phyloP scores from a whole-genome alignment of 1,140 invertebrate species.

The Thaumatotibia leucotreta region DNA sequence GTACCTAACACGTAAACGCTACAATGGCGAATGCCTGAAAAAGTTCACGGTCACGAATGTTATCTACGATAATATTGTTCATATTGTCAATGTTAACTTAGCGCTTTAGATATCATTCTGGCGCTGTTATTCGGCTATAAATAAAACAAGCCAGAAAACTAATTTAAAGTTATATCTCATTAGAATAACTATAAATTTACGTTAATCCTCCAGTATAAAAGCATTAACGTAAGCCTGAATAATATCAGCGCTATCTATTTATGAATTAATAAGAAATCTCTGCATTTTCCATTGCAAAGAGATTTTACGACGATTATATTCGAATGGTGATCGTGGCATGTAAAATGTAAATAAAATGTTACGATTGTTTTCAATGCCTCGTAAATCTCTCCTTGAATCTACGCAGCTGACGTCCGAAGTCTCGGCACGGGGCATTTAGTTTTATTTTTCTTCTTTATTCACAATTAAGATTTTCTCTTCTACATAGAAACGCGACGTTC shows the following conservation, averaged over 20 bases:
- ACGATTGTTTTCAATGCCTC: slow-evolving; percentile 12
- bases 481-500: neutral
- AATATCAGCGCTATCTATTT: neutral
- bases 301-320: neutral
- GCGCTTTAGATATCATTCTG: slow-evolving; percentile 1
- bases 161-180: neutral
- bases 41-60: neutral
- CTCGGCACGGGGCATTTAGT: neutral
- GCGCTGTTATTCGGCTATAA: neutral
- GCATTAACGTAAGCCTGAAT: neutral
- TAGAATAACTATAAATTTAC: neutral
- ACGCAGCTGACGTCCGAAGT: slow-evolving; percentile 15
- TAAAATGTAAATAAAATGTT: slow-evolving; percentile 16
- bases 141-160: neutral
- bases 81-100: slow-evolving; percentile 2
- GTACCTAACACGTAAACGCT: neutral
- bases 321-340: neutral
- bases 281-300: neutral
- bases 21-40: neutral
- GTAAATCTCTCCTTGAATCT: slow-evolving; percentile 17
- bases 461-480: neutral
- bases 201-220: neutral
- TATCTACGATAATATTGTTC: neutral
- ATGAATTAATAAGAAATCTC: neutral
- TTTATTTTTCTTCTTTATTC: neutral